Percentiles rank a stretch among this genome's conserved stretches.
These are phyloP conservation scores for Ctena decussata DNA, from an alignment of 2,888 invertebrate genomes.

Conservation along the genomic window DNA sequence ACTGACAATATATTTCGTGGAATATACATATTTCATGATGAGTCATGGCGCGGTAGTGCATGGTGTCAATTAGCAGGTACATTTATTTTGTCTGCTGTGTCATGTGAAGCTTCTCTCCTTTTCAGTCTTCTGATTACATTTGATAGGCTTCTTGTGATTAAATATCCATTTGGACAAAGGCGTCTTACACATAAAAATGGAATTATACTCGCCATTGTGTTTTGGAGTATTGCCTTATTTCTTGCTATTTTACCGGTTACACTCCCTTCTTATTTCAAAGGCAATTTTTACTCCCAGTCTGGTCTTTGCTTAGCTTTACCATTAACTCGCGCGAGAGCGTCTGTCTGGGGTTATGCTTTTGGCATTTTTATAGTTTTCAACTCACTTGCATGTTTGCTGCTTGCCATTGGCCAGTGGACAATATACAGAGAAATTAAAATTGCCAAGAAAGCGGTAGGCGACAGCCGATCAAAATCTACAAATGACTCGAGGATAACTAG, in stretches of 20 bases:
- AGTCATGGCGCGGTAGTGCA: conserved; percentile 66
- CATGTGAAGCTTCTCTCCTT: conserved; percentile 90
- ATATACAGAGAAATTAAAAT: conserved; percentile 77
- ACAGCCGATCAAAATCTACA: background rate
- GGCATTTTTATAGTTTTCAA: conserved; percentile 83
- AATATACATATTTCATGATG: conserved; percentile 44
- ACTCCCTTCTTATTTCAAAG: conserved; percentile 78
- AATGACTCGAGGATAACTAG: conserved; percentile 74
- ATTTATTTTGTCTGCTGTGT: conserved; percentile 77
- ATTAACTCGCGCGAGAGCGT: conserved; percentile 79
- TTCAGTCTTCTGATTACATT: conserved; percentile 89
- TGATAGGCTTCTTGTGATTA: conserved; percentile 90
- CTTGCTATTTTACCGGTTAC: conserved; percentile 81
- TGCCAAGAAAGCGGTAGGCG: no score
- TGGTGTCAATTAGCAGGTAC: conserved; percentile 66
- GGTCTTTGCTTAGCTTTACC: conserved; percentile 84
- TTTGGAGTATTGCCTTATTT: conserved; percentile 76
- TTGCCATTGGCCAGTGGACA: conserved; percentile 78
- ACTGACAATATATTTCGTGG: conserved; percentile 65
- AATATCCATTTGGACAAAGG: conserved; percentile 88
- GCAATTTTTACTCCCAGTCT: conserved; percentile 80
- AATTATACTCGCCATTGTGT: conserved; percentile 53
- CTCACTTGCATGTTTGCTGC: conserved; percentile 73
- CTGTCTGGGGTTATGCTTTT: conserved; percentile 85
- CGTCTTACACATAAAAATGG: conserved; percentile 70